Conservation (phyloP, 2,113 vertebrate genomes). For the Ictidomys tridecemlineatus region DNA sequence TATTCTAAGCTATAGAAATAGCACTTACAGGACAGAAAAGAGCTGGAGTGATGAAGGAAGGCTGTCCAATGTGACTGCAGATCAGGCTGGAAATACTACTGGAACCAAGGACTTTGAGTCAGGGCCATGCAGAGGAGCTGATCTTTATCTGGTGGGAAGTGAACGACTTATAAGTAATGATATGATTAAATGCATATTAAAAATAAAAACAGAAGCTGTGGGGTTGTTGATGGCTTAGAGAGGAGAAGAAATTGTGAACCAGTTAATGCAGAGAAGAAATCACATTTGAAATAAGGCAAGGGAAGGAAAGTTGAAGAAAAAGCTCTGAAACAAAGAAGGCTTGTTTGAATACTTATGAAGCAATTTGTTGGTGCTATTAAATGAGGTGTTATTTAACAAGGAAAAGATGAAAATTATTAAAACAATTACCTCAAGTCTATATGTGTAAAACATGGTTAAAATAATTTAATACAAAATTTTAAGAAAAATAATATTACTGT, state of each 20-base stretch:
- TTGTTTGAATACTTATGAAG: background rate
- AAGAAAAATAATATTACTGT: background rate
- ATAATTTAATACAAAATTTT: slow-evolving; percentile 17
- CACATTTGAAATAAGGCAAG: background rate
- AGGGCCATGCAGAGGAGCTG: slow-evolving; percentile 56
- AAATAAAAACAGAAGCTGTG: slow-evolving; percentile 29
- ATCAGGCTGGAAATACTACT: slow-evolving; percentile 45
- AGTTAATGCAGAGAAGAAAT: background rate
- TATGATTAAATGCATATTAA: slow-evolving; percentile 7
- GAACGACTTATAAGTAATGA: slow-evolving; percentile 9
- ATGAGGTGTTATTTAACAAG: background rate
- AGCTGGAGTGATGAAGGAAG: background rate
- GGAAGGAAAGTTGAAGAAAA: background rate
- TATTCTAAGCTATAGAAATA: background rate
- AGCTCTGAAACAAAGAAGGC: background rate
- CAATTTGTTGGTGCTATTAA: background rate
- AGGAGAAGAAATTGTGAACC: background rate
- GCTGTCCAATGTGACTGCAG: background rate
- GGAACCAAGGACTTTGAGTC: slow-evolving; percentile 62
- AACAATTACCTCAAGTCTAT: background rate
- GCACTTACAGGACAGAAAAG: background rate
- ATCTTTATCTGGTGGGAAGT: slow-evolving; percentile 50
- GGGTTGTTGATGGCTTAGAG: background rate
- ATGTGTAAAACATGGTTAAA: background rate
- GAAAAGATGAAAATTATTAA: slow-evolving; percentile 61